Conservation (phyloP, 2,113 vertebrate genomes). For the Paratilapia polleni region DNA sequence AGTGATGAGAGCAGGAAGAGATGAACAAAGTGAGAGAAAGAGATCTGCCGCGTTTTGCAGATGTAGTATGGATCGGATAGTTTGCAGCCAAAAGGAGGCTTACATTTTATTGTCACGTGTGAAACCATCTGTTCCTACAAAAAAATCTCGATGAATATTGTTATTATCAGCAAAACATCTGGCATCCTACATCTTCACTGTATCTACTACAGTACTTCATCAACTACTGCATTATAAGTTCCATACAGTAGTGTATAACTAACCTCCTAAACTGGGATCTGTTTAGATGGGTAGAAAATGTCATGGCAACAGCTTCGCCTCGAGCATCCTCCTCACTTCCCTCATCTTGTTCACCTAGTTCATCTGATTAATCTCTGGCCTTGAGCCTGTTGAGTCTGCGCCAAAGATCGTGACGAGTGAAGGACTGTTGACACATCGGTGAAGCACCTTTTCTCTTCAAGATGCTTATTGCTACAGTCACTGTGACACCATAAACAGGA, state of each 20-base stretch:
- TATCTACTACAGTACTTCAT: neutral
- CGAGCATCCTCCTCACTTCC: conserved; percentile 36
- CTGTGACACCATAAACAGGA: neutral
- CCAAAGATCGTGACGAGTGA: conserved; percentile 49
- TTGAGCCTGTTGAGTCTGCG: conserved; percentile 48
- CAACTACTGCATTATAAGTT: neutral
- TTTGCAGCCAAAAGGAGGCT: neutral
- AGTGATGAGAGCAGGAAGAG: conserved; percentile 14
- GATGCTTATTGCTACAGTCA: neutral
- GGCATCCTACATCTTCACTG: no score
- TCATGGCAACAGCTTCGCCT: conserved; percentile 61
- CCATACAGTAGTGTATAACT: neutral
- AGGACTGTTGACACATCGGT: conserved; percentile 44
- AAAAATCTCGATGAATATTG: neutral
- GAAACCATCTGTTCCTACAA: neutral
- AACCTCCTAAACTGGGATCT: conserved; percentile 19
- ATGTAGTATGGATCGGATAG: neutral
- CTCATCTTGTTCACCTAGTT: conserved; percentile 32
- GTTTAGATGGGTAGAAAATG: conserved; percentile 39
- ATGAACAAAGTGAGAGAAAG: neutral
- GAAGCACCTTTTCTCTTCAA: conserved; percentile 28
- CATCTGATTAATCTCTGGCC: conserved; percentile 60
- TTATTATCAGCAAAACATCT: neutral
- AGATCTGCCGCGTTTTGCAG: conserved; percentile 1
- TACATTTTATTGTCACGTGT: neutral